Base-by-base conservation (phyloP, 1,140 invertebrate species). In the Pygmarrhopalites habei region DNA sequence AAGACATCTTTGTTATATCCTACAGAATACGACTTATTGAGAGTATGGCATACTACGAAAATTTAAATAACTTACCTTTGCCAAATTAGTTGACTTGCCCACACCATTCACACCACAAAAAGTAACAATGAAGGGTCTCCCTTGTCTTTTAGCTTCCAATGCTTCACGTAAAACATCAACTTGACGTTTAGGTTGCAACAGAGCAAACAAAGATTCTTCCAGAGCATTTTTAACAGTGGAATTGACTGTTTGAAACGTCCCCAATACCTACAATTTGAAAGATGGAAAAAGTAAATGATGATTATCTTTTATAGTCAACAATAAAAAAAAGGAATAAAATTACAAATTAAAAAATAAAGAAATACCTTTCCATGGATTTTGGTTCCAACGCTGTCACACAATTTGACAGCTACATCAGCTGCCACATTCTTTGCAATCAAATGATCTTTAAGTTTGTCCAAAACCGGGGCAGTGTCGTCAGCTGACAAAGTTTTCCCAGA, bases 61-160 rank as follows among this genome's bases (percentile, higher is more conserved):
- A n/a, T n/a, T n/a, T n/a, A n/a, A n/a, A n/a, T n/a, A n/a, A n/a
- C n/a, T 32, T 67, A 85, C 82, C 78, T 99, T 99, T 1, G 97
- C 96, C 39, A 99, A 79, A 80, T 99, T 99, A 1, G 97, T 99
- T 0, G 95, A 98, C 75, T 99, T 99, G 51, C 97, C 97, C 2
- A 99, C 97, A 44, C 97, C 97, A 77, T 99, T 99, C 0, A 99
- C 97, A 51, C 97, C 97, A 79, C 97, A 99, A 75, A 99, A 99
- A 0, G 91, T 85, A 79, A 99, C 92, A 1, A 93, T 87, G 76
- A 95, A 99, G 0, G 97, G 95, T n/a, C 85, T 80, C 0, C 80
- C 79, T 66, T 85, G 79, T 55, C 85, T 82, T 71, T 90, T 86
- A 2, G 92, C 88, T 72, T 98, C 92, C 65, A 95, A 77, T 21